Evolutionary conservation across 2,797 vertebrate species (phyloP), one percentile per base, ranked within the genome.

Genomic region (Muscicapa comitata): DNA sequence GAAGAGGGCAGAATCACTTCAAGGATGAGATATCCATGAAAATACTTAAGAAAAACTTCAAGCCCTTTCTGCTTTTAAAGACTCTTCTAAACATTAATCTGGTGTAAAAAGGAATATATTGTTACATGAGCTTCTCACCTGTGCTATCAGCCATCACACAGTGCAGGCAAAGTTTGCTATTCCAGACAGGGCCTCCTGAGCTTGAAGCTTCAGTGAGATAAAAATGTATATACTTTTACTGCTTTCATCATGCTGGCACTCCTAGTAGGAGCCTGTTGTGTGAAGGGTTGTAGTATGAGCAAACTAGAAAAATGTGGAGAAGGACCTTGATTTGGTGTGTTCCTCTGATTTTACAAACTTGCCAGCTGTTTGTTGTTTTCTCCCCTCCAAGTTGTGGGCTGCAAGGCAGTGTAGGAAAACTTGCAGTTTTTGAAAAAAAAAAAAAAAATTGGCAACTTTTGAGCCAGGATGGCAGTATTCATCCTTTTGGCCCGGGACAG

Each of bases 1-100:
- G 91, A 72, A 96, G 97, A 93, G 96, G 97, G 50, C 97, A 95
- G 93, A 67, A 91, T 77, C n/a, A 31, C 73, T 73, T 51, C 5
- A 77, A 81, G 40, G 70, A 23, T 54, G 31, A 24, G 24, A 9
- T 24, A 40, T 38, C 48, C 23, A 12, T 7, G 0, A 55, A 62
- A 50, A 68, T 26, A 7, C 16, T 61, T 68, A 17, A 61, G 45
- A 62, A 74, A 55, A 68, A 40, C 24, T 16, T 72, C 3, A 9
- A 13, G 9, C 33, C 40, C 23, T 55, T 73, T 43, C 13, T 2
- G 2, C 31, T 43, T 62, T 92, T 35, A 80, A 58, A 75, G 16
- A 2, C 19, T 58, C 23, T 51, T 80, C 8, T 62, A 25, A 93
- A 35, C 54, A 72, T 12, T 61, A 40, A 37, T 15, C 35, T 80